Conservation (phyloP, 2,888 invertebrate species). For the Brachyopa scutellaris region DNA sequence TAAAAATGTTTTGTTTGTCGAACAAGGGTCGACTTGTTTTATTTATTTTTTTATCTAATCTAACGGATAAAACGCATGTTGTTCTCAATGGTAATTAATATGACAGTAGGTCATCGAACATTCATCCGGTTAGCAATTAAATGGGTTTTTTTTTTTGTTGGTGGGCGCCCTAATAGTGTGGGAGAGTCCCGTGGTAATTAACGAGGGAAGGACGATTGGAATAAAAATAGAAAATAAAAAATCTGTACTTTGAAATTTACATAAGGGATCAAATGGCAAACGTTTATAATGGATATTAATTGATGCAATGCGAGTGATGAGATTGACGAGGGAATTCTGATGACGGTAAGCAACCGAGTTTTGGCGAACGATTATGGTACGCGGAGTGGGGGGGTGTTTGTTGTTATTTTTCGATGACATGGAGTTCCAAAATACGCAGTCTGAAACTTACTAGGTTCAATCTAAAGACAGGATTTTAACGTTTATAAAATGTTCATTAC, state of each 20-base stretch:
- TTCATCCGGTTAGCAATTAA: conserved; percentile 20
- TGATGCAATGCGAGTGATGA: conserved; percentile 17
- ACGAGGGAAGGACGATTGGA: conserved; percentile 10
- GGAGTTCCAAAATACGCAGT: too few relatives aligned
- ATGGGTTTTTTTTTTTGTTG: conserved; percentile 21
- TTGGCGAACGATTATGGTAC: too few relatives aligned
- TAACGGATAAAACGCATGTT: conserved; percentile 38
- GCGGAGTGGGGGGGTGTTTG: too few relatives aligned
- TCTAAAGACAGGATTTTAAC: too few relatives aligned
- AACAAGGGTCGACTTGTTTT: conserved; percentile 15
- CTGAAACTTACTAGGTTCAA: too few relatives aligned
- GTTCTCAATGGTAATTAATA: conserved; percentile 47
- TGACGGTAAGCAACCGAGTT: background rate
- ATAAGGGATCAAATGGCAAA: conserved; percentile 46
- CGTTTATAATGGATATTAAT: conserved; percentile 54
- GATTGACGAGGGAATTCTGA: too few relatives aligned
- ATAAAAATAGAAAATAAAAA: background rate
- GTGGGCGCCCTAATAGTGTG: background rate
- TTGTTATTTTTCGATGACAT: too few relatives aligned
- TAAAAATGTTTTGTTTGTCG: background rate
- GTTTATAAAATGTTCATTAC: too few relatives aligned
- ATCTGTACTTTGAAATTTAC: conserved; percentile 35
- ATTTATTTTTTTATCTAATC: conserved; percentile 48
- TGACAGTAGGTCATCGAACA: conserved; percentile 58
- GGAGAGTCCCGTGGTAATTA: conserved; percentile 31